phyloP scores from a whole-genome alignment of 2,888 invertebrate species.

The Eupithecia exiguata region DNA sequence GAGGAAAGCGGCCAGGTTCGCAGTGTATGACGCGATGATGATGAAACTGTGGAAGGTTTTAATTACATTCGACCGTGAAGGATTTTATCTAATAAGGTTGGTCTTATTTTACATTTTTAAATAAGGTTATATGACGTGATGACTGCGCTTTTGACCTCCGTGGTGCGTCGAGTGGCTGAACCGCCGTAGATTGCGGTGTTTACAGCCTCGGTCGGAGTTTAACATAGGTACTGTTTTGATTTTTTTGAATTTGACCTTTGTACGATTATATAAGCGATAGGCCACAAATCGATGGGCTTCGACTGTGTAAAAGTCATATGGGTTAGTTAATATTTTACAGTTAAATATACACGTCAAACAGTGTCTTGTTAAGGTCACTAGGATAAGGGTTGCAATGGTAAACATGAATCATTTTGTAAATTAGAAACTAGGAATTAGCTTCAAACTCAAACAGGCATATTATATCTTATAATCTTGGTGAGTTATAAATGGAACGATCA shows the following conservation, averaged over 20 bases:
- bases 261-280: neutral
- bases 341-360: neutral
- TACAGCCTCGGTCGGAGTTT: neutral
- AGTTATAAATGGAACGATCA: no score
- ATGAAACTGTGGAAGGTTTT: slow-evolving; percentile 86
- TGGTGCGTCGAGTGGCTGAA: neutral
- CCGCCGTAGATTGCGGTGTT: neutral
- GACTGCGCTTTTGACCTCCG: neutral
- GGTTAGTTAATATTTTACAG: neutral
- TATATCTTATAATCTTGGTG: no score
- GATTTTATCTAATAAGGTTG: neutral
- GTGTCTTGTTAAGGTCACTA: no score
- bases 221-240: neutral
- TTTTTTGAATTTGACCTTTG: neutral
- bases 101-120: neutral
- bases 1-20: slow-evolving; percentile 98
- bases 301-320: neutral
- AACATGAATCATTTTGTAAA: no score
- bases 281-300: neutral
- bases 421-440: no score
- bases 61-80: neutral
- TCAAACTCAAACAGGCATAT: no score
- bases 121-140: neutral
- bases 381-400: no score
- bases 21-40: slow-evolving; percentile 99